Percentiles rank a stretch among this genome's conserved stretches.
These are phyloP conservation scores for Apamea crenata DNA, from an alignment of 2,888 invertebrate genomes.

Conservation along the genomic window DNA sequence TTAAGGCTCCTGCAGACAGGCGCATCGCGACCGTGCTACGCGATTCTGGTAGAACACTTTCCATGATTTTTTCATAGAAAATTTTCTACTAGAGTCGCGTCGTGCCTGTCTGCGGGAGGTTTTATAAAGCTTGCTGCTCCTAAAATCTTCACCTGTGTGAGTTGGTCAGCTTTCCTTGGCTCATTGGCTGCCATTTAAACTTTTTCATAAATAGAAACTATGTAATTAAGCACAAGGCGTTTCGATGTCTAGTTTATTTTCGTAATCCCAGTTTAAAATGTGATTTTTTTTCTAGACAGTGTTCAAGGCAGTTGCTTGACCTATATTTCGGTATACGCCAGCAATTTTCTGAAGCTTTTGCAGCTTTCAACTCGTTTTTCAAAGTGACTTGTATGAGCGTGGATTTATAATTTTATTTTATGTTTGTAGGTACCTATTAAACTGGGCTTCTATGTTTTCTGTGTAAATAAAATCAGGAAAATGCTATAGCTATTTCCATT, in stretches of 20 bases:
- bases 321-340: slow-evolving; percentile 72
- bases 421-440: not conserved
- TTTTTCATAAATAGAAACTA: slow-evolving; percentile 66
- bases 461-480: not conserved
- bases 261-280: slow-evolving; percentile 72
- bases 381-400: slow-evolving; percentile 39
- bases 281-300: slow-evolving; percentile 74
- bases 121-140: slow-evolving; percentile 71
- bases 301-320: slow-evolving; percentile 77
- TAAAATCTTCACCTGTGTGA: slow-evolving; percentile 76
- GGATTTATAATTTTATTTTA: slow-evolving; percentile 23
- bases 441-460: not conserved
- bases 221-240: slow-evolving; percentile 84
- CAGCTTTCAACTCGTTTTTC: slow-evolving; percentile 41
- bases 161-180: slow-evolving; percentile 70
- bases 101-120: not conserved
- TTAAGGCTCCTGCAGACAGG: slow-evolving; percentile 29
- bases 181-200: slow-evolving; percentile 64
- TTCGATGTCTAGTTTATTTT: slow-evolving; percentile 78
- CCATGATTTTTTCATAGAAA: not conserved
- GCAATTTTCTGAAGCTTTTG: slow-evolving; percentile 56
- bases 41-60: not conserved
- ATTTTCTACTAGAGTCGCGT: not conserved
- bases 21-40: not conserved
- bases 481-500: not conserved